Base-by-base conservation (phyloP, 2,888 invertebrate genomes). In the Desoria tigrina region DNA sequence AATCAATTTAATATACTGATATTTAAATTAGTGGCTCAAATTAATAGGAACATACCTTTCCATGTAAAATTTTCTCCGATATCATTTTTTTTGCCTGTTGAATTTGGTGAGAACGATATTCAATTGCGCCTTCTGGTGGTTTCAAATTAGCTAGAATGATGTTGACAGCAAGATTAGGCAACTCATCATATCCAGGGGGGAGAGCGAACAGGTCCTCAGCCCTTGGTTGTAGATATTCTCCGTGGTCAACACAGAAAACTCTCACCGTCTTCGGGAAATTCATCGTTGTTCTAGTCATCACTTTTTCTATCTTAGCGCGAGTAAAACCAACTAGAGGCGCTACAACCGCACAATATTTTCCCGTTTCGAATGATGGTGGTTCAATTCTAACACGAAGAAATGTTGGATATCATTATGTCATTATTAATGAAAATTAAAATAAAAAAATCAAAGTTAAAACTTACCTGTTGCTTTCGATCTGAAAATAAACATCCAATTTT, bases 181-280 rank as follows among this genome's bases (percentile, higher is more conserved):
- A 58, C 6, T 57, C 16, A 24, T 60, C 27, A 9, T 49, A 63
- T 18, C 58, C 28, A 2, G 18, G 14, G 2, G 65, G 57, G 1
- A 69, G 55, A 16, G 39, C 24, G 28, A 54, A 69, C 4, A 69
- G 1, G 2, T 69, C 42, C 2, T 65, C 61, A 1, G 51, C 65
- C 4, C 9, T 1, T 24, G 59, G 59, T 24, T 63, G 57, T 4
- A 66, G 14, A 49, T 23, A 58, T n/a, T 37, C 27, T 28, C 64
- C 71, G 23, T 24, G 51, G 28, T 71, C 71, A n/a, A 68, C 21
- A 23, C 71, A 71, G 28, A 32, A 45, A 7, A 71, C 59, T 6
- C 56, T 55, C 3, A 71, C 42, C 14, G 42, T 26, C 1, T 32
- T 27, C 2, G 68, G 66, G 11, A n/a, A 6, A n/a, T 49, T 60